phyloP scores from a whole-genome alignment of 2,113 vertebrate species.

The Lagopus leucura region DNA sequence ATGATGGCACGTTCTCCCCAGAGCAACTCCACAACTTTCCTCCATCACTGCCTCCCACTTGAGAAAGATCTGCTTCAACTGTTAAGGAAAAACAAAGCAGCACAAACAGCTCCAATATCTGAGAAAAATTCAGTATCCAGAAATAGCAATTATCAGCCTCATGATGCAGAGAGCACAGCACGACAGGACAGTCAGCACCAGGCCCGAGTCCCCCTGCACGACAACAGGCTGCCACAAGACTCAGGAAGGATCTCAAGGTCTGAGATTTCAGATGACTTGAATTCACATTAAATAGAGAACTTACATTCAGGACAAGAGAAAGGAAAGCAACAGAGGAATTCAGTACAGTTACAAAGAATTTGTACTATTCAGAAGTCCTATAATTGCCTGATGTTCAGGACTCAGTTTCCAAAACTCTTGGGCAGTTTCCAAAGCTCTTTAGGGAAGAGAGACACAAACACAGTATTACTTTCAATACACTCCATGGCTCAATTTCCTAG shows the following conservation, averaged over 20 bases:
- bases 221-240: too few species aligned
- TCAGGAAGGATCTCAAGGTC: not conserved
- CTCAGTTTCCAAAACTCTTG: not conserved
- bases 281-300: not conserved
- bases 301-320: not conserved
- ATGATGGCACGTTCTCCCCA: not conserved
- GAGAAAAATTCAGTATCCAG: not conserved
- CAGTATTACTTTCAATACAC: not conserved
- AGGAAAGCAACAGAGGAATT: not conserved
- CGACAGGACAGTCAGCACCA: not conserved
- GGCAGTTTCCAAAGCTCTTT: not conserved
- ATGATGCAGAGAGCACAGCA: not conserved
- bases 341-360: not conserved
- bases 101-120: not conserved
- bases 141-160: not conserved
- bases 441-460: not conserved
- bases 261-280: not conserved
- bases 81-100: not conserved
- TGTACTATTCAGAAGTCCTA: not conserved
- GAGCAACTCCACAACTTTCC: not conserved
- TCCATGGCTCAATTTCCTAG: not conserved
- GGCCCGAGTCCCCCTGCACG: not conserved
- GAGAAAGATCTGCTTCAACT: not conserved
- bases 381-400: not conserved
- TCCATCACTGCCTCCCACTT: not conserved